These are phyloP conservation scores for Stercorarius parasiticus DNA, from an alignment of 2,113 vertebrate species.

Conservation along the genomic window DNA sequence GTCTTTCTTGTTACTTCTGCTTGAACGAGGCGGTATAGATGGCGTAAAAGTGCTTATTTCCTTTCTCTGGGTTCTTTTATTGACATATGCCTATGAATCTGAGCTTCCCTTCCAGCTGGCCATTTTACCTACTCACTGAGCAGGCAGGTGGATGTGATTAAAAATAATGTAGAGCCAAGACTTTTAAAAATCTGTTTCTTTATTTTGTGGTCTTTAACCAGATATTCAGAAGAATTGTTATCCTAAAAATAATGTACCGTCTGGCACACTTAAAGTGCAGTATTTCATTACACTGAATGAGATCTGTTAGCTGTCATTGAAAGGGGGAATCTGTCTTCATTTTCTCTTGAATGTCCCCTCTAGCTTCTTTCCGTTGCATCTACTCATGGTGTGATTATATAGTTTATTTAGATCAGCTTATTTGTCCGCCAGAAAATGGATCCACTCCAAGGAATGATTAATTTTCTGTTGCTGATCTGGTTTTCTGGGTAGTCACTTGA, in stretches of 20 bases:
- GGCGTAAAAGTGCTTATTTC: not conserved
- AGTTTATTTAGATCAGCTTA: not conserved
- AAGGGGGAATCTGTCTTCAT: not conserved
- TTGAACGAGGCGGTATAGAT: not conserved
- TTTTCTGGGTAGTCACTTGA: not conserved
- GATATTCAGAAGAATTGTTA: not conserved
- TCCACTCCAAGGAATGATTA: not conserved
- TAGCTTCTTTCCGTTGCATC: not conserved
- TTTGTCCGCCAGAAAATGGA: not conserved
- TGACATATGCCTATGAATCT: not conserved
- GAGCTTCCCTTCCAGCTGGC: not conserved
- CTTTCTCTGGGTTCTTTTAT: not conserved
- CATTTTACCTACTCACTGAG: not conserved
- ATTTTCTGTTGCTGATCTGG: not conserved
- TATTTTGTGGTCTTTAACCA: not conserved
- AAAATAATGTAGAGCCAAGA: not conserved
- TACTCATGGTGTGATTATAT: not conserved
- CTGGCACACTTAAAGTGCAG: not conserved
- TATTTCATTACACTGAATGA: not conserved
- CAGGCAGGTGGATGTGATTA: not conserved
- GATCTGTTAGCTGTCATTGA: not conserved
- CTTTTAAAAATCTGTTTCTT: not conserved
- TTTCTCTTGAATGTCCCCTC: not conserved
- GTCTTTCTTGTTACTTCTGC: not conserved
- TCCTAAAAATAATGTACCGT: not conserved